A percentile compares a stretch with the other conserved stretches of the same genome.
Evolutionary conservation across 1,140 invertebrate species (phyloP).

Genomic region (Charaxes varanes): DNA sequence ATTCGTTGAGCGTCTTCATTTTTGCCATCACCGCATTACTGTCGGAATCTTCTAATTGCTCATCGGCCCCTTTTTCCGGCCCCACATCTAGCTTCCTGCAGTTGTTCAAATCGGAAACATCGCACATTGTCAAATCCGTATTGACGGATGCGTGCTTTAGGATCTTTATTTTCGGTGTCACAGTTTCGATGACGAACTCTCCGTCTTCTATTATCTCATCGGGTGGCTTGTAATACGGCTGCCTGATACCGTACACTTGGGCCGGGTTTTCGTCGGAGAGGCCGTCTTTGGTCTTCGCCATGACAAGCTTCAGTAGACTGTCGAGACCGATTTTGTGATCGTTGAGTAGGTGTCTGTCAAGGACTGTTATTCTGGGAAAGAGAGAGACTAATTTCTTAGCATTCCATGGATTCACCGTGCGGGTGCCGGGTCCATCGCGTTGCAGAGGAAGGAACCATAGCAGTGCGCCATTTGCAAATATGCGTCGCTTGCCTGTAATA

Average conservation of each 20-base stretch:
- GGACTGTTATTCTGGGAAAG: slow-evolving; percentile 51
- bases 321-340: slow-evolving; percentile 58
- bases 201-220: slow-evolving; percentile 45
- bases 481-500: too few relatives aligned
- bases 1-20: slow-evolving; percentile 53
- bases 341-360: slow-evolving; percentile 55
- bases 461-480: too few relatives aligned
- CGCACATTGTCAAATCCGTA: slow-evolving; percentile 43
- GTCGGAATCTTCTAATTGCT: slow-evolving; percentile 20
- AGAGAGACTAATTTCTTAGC: too few relatives aligned
- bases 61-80: slow-evolving; percentile 35
- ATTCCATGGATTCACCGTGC: too few relatives aligned
- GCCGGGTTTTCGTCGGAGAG: slow-evolving; percentile 25
- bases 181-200: slow-evolving; percentile 53
- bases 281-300: slow-evolving; percentile 56
- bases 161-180: slow-evolving; percentile 50
- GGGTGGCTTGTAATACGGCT: slow-evolving; percentile 45
- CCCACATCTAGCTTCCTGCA: slow-evolving; percentile 32
- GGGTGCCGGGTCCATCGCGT: too few relatives aligned
- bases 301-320: slow-evolving; percentile 50
- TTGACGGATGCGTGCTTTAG: slow-evolving; percentile 44
- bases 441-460: too few relatives aligned
- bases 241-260: slow-evolving; percentile 28
- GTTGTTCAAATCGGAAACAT: slow-evolving; percentile 37
- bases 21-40: slow-evolving; percentile 39